These are phyloP conservation scores for Teleogryllus oceanicus DNA, from an alignment of 2,888 invertebrate genomes.

Conservation along the genomic window DNA sequence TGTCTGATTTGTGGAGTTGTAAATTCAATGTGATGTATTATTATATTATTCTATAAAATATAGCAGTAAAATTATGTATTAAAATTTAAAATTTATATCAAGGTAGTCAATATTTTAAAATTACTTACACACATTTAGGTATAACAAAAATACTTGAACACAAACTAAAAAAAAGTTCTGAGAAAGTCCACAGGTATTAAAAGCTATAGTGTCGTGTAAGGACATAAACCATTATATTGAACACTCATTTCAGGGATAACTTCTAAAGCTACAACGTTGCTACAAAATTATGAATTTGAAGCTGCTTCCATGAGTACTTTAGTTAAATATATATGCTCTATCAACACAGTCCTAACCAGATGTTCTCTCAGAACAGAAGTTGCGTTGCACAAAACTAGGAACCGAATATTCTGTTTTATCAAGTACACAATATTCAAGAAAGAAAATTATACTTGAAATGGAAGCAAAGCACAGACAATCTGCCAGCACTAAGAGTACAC, in stretches of 20 bases:
- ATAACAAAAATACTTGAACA: neutral
- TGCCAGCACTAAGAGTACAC: conserved; percentile 18
- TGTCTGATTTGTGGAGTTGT: conserved; percentile 11
- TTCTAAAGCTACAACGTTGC: no score
- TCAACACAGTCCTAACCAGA: neutral
- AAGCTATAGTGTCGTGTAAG: no score
- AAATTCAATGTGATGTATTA: neutral
- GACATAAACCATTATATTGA: no score
- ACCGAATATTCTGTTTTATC: neutral
- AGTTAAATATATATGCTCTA: neutral
- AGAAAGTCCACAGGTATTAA: neutral
- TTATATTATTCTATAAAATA: neutral
- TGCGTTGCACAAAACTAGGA: neutral
- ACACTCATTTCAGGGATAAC: no score
- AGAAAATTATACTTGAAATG: conserved; percentile 18
- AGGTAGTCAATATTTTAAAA: no score
- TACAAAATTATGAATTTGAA: neutral
- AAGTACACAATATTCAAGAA: conserved; percentile 1
- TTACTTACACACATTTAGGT: no score
- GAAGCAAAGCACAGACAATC: conserved; percentile 18
- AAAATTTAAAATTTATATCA: neutral
- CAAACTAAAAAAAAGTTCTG: neutral
- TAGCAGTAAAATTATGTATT: neutral
- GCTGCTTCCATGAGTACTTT: conserved; percentile 2
- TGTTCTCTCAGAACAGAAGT: no score